phyloP scores from a whole-genome alignment of 1,140 invertebrate species.

The Cecropterus lyciades region DNA sequence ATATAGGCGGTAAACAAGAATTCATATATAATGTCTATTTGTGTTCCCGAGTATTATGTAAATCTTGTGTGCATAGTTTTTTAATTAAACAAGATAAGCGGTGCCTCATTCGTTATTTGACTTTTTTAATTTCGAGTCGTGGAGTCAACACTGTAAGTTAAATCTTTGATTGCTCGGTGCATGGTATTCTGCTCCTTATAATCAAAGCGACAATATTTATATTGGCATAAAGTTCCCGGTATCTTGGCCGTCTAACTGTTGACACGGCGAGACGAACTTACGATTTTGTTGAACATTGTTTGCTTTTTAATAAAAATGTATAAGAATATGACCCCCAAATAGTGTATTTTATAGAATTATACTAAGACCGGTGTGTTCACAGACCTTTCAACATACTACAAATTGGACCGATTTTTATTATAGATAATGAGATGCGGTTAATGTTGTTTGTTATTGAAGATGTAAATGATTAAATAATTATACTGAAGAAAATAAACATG shows the following conservation, averaged over 20 bases:
- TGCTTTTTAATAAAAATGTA: constrained; percentile 29
- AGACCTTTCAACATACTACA: not conserved
- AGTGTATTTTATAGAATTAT: not conserved
- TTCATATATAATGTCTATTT: constrained; percentile 47
- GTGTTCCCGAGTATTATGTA: constrained; percentile 63
- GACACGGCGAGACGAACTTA: constrained; percentile 37
- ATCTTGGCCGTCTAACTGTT: constrained; percentile 35
- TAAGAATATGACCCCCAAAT: constrained; percentile 9
- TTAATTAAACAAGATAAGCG: constrained; percentile 81
- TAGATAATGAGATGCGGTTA: too few species aligned
- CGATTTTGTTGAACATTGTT: constrained; percentile 34
- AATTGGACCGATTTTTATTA: too few species aligned
- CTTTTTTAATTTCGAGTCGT: constrained; percentile 62
- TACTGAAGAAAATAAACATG: too few species aligned
- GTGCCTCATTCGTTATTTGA: constrained; percentile 65
- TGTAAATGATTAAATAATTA: too few species aligned
- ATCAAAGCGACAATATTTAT: constrained; percentile 33
- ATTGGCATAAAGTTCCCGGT: constrained; percentile 21
- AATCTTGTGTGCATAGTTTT: constrained; percentile 70
- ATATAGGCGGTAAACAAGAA: constrained; percentile 63
- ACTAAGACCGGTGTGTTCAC: not conserved
- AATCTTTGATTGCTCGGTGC: constrained; percentile 43
- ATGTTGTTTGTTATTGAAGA: too few species aligned
- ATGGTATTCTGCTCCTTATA: constrained; percentile 39
- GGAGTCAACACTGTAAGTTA: constrained; percentile 58